Evolutionary conservation across 1,140 invertebrate species (phyloP).

Genomic region (Venustaconcha ellipsiformis): DNA sequence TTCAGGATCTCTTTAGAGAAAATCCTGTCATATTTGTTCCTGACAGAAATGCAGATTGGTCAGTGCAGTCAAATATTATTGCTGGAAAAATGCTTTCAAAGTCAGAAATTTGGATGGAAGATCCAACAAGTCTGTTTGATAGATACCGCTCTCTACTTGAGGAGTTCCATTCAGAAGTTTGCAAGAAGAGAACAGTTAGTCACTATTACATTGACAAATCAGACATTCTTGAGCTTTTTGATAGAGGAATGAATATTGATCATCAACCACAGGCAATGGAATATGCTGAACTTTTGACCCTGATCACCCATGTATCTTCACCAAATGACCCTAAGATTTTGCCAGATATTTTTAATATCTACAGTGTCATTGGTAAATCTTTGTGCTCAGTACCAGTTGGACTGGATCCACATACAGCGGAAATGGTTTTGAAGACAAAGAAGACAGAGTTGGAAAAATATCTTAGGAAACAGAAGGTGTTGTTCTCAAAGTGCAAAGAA

Average conservation of each 20-base stretch:
- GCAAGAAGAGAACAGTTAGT: constrained; percentile 38
- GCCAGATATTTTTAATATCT: constrained; percentile 43
- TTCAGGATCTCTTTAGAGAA: constrained; percentile 54
- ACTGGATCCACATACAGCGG: constrained; percentile 9
- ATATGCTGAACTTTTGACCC: constrained; percentile 49
- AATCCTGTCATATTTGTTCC: constrained; percentile 62
- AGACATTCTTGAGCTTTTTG: constrained; percentile 42
- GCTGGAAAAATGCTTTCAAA: constrained; percentile 51
- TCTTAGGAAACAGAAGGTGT: constrained; percentile 29
- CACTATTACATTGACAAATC: constrained; percentile 17
- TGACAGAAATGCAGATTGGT: constrained; percentile 3
- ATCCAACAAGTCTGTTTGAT: constrained; percentile 52
- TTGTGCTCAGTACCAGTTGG: constrained; percentile 3
- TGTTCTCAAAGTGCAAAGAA: constrained; percentile 45
- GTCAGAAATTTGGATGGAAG: constrained; percentile 61
- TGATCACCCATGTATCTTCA: constrained; percentile 33
- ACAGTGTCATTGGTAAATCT: constrained; percentile 39
- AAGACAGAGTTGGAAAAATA: constrained; percentile 25
- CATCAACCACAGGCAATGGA: constrained; percentile 41
- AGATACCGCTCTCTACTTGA: constrained; percentile 46
- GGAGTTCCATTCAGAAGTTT: constrained; percentile 48
- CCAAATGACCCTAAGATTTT: constrained; percentile 37
- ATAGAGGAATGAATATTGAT: constrained; percentile 28
- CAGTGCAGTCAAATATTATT: constrained; percentile 8
- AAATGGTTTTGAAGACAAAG: constrained; percentile 20